Evolutionary conservation across 1,140 invertebrate species (phyloP).

Genomic region (Mesaphorura yosii): DNA sequence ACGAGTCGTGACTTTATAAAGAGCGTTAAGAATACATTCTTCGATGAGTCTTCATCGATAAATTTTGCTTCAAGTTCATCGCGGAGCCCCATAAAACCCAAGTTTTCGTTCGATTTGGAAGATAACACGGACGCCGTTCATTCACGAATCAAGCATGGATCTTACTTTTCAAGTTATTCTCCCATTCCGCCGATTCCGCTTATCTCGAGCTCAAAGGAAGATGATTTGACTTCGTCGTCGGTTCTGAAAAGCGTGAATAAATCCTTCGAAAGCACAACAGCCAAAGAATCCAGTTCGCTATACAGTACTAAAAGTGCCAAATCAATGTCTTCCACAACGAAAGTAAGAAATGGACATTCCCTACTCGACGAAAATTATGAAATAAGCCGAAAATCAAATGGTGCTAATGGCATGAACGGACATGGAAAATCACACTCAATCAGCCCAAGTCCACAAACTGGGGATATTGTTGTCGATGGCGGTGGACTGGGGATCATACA

Average conservation of each 20-base stretch:
- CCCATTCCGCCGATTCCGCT: too few relatives aligned
- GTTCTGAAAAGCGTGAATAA: background rate
- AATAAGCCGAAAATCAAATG: too few relatives aligned
- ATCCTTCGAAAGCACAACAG: slow-evolving; percentile 1
- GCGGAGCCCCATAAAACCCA: background rate
- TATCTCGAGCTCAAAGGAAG: too few relatives aligned
- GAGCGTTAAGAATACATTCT: background rate
- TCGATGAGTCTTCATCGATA: background rate
- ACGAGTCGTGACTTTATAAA: background rate
- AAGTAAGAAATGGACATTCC: background rate
- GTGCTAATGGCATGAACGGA: too few relatives aligned
- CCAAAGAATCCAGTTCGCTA: background rate
- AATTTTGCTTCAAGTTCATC: background rate
- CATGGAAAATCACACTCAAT: slow-evolving; percentile 8
- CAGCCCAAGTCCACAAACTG: slow-evolving; percentile 10
- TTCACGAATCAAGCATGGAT: slow-evolving; percentile 21
- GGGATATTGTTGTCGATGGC: slow-evolving; percentile 43
- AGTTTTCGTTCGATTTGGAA: slow-evolving; percentile 1
- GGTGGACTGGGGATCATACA: slow-evolving; percentile 52
- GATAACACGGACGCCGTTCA: slow-evolving; percentile 26
- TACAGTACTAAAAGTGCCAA: background rate
- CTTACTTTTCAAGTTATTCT: too few relatives aligned
- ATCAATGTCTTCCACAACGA: slow-evolving; percentile 4
- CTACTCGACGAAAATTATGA: too few relatives aligned
- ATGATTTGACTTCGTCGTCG: slow-evolving; percentile 9